Percentiles rank a stretch among this genome's conserved stretches.
Conservation (phyloP, 2,113 vertebrate genomes). For the Raphicerus campestris region DNA sequence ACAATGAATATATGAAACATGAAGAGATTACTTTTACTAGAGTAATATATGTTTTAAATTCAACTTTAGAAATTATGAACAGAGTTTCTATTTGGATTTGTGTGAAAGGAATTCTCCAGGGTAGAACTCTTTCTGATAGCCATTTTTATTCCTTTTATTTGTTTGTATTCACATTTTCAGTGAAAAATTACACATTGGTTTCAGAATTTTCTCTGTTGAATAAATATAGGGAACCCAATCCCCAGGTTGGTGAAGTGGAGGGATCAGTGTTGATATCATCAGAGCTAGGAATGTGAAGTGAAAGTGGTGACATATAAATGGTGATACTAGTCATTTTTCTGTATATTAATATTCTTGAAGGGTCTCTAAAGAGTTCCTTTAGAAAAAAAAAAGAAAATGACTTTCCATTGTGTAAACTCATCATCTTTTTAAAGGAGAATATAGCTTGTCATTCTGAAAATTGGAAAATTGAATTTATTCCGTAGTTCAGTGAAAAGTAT, state of each 20-base stretch:
- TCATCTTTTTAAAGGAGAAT: neutral
- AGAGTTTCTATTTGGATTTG: neutral
- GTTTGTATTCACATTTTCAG: neutral
- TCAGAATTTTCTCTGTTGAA: constrained; percentile 25
- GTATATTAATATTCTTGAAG: neutral
- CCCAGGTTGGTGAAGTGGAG: neutral
- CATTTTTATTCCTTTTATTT: constrained; percentile 39
- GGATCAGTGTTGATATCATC: neutral
- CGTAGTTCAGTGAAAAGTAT: neutral
- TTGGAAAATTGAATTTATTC: neutral
- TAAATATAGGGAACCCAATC: neutral
- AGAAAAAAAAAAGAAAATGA: neutral
- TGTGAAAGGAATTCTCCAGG: constrained; percentile 28
- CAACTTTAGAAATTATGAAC: constrained; percentile 28
- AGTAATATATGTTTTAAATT: neutral
- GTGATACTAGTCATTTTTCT: neutral
- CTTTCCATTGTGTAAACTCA: neutral
- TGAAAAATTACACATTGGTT: constrained; percentile 3
- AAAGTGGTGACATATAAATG: neutral
- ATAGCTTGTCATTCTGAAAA: neutral
- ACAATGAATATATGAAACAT: neutral
- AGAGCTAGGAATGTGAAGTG: neutral
- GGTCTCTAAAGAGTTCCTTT: neutral
- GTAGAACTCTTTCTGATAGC: neutral
- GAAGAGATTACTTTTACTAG: neutral